phyloP scores from a whole-genome alignment of 1,140 invertebrate genomes.

The Anastrepha ludens region DNA sequence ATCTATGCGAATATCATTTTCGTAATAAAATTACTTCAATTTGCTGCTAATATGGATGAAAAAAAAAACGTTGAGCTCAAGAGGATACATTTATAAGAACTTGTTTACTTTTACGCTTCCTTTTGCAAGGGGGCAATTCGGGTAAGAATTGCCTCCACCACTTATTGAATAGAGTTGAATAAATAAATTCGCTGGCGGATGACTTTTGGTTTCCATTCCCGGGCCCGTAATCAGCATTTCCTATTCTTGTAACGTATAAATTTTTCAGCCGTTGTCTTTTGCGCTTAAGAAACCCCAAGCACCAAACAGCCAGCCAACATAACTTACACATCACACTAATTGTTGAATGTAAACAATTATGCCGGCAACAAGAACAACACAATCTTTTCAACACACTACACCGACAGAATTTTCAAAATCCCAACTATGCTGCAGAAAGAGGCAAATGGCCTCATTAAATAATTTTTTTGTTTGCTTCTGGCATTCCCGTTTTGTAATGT shows the following conservation, averaged over 20 bases:
- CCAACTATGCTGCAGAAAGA: neutral
- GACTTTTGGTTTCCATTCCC: no score
- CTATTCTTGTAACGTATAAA: neutral
- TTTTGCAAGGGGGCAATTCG: no score
- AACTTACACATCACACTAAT: slow-evolving; percentile 31
- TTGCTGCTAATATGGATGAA: no score
- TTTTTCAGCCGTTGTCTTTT: neutral
- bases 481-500: neutral
- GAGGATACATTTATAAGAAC: no score
- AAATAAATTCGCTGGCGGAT: no score
- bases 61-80: no score
- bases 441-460: slow-evolving; percentile 51
- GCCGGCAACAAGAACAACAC: slow-evolving; percentile 11
- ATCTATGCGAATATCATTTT: no score
- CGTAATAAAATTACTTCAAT: no score
- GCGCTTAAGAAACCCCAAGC: neutral
- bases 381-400: neutral
- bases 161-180: no score
- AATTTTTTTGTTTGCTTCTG: neutral
- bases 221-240: neutral
- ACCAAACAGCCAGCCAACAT: neutral
- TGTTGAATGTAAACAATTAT: slow-evolving; percentile 25
- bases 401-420: neutral
- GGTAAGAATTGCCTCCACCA: no score
- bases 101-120: no score